Evolutionary conservation across 2,113 vertebrate genomes (phyloP), one percentile per base, ranked within the genome.

Genomic region (Spheniscus mendiculus): DNA sequence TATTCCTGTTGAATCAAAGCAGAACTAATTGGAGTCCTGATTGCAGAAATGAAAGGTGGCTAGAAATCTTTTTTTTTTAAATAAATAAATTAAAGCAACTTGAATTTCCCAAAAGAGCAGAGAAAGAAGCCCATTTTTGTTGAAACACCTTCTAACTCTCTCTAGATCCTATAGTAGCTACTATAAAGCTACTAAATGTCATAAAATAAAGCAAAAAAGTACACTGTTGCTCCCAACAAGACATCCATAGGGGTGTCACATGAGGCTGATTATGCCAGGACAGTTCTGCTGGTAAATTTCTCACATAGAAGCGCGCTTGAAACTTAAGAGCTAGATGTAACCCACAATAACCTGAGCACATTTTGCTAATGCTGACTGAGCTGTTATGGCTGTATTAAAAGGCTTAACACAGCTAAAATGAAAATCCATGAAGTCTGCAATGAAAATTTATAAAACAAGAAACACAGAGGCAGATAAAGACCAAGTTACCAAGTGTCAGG

Each of bases 271-370:
- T 67, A 55, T 18, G 20, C 32, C 72, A 74, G 59, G 27, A 78
- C 4, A 2, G 8, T 47, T 83, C 63, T 82, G 20, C 17, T 42
- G 29, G 10, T n/a, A 55, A 62, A 47, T 92, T 71, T 89, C 87
- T 93, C 50, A 65, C 6, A 4, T 2, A 52, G 45, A 88, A 25
- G 22, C 1, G 0, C 0, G 0, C 9, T 53, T n/a, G 26, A 8
- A 81, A 27, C 15, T n/a, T 50, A n/a, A n/a, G 19, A 83, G 38
- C 45, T 59, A 63, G 19, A 29, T 50, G 17, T 11, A 91, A 71
- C 6, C 47, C 50, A 62, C 30, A 83, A 65, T 29, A 90, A 87
- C 22, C 63, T 34, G 23, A 84, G 26, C 47, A 56, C 25, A 71
- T 78, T 82, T 92, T 83, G 20, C n/a, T 89, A 55, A 74, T n/a